phyloP scores from a whole-genome alignment of 1,140 invertebrate species.

The Habropoda laboriosa region DNA sequence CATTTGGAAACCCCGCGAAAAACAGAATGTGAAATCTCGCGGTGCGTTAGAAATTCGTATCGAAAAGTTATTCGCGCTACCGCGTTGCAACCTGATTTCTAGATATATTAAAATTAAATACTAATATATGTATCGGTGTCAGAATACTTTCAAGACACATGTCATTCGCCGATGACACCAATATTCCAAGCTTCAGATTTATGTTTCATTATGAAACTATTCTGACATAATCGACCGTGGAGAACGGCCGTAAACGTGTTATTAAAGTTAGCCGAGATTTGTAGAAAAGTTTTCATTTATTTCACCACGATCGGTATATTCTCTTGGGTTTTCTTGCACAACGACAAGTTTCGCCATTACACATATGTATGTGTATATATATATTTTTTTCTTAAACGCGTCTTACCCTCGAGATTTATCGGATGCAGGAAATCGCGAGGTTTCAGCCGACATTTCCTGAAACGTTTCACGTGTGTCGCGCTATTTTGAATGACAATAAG shows the following conservation, averaged over 20 bases:
- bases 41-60: too few relatives aligned
- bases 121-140: not conserved
- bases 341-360: not conserved
- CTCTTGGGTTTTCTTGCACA: not conserved
- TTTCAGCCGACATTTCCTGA: conserved; percentile 1
- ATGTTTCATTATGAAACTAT: not conserved
- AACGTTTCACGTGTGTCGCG: conserved; percentile 7
- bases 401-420: not conserved
- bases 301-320: not conserved
- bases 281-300: not conserved
- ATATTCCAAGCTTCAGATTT: not conserved
- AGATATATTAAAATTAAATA: not conserved
- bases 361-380: too few relatives aligned
- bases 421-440: not conserved
- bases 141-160: not conserved
- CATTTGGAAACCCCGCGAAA: too few relatives aligned
- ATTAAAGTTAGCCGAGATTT: not conserved
- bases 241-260: not conserved
- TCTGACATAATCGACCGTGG: not conserved
- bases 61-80: too few relatives aligned
- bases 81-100: not conserved
- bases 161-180: not conserved
- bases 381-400: not conserved
- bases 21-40: not conserved
- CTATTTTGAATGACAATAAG: conserved; percentile 26